Evolutionary conservation across 1,140 invertebrate species (phyloP), one percentile per base, ranked within the genome.

Genomic region (Drosophila sulfurigaster): DNA sequence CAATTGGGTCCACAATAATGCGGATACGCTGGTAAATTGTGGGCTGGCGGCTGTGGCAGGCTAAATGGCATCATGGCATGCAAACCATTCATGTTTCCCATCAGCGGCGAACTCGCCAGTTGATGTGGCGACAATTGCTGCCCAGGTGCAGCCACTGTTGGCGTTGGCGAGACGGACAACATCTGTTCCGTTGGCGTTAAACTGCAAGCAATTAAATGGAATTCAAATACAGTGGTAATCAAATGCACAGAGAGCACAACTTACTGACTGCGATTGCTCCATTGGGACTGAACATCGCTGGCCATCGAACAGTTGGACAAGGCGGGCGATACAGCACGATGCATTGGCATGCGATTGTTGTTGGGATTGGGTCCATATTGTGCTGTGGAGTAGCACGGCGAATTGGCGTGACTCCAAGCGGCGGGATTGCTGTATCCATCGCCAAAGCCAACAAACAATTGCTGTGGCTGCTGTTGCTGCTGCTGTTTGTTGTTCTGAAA

Each of bases 231-330:
- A 8, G 28, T 5, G 11, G 2, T 5, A n/a, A 15, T 28, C 10
- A 28, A 7, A 10, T 15, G 2, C 13, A 48, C 0, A 4, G 13
- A 11, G 10, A 35, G 1, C 10, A 43, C 4, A 3, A 70, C 81
- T 0, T 63, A 83, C 81, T 78, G 81, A 58, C 65, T 78, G 15
- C 64, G 63, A 43, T 54, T 83, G 67, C 81, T 85, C 81, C 81
- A 85, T 11, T 86, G 78, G 1, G 75, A 72, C 7, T 38, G 35
- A 38, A 7, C 35, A 38, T 86, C 82, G 28, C 75, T 87, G 45
- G 62, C 49, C 11, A 75, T 13, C 20, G 83, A 88, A 16, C 76
- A 69, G 5, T 46, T 69, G 41, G 83, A 88, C 5, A 76, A 73
- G 0, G 80, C 80, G 0, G 83, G 83, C 15, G 83, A 88, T 0